Percentiles rank a stretch among this genome's conserved stretches.
Evolutionary conservation across 2,797 vertebrate species (phyloP).

Genomic region (Gymnoscopelus microlampas): DNA sequence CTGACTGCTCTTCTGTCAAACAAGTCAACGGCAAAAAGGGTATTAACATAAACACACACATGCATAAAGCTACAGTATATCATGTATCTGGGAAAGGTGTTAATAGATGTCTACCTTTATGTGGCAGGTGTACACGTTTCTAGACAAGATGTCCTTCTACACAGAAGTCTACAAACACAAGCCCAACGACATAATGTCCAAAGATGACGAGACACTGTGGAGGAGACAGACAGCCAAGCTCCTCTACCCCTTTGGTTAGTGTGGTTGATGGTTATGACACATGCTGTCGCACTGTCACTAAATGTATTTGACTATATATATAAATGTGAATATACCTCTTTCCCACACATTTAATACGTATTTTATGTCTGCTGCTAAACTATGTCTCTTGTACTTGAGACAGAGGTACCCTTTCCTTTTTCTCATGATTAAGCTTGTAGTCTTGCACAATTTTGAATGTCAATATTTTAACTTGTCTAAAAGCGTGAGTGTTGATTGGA

Average conservation of each 20-base stretch:
- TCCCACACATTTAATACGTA: background rate
- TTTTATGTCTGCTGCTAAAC: too few relatives aligned
- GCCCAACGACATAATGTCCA: conserved; percentile 90
- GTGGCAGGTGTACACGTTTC: conserved; percentile 92
- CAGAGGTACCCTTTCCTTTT: too few relatives aligned
- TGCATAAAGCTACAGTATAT: background rate
- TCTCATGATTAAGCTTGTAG: too few relatives aligned
- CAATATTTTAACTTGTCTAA: too few relatives aligned
- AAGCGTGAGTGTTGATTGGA: too few relatives aligned
- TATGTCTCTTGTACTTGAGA: too few relatives aligned
- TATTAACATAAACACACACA: conserved; percentile 47
- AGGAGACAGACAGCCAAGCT: conserved; percentile 90
- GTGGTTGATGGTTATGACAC: background rate
- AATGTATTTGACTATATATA: too few relatives aligned
- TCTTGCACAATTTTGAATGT: too few relatives aligned
- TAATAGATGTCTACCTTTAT: background rate
- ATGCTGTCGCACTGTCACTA: too few relatives aligned
- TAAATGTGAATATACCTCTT: background rate
- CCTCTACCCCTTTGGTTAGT: conserved; percentile 93
- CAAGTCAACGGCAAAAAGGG: conserved; percentile 96
- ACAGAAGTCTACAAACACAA: conserved; percentile 95
- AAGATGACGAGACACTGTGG: conserved; percentile 95
- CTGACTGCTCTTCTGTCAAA: conserved; percentile 93
- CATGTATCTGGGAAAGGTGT: background rate
- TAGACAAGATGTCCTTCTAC: conserved; percentile 98